Evolutionary conservation across 2,888 invertebrate species (phyloP), one percentile per base, ranked within the genome.

Genomic region (Lycia hirtaria): DNA sequence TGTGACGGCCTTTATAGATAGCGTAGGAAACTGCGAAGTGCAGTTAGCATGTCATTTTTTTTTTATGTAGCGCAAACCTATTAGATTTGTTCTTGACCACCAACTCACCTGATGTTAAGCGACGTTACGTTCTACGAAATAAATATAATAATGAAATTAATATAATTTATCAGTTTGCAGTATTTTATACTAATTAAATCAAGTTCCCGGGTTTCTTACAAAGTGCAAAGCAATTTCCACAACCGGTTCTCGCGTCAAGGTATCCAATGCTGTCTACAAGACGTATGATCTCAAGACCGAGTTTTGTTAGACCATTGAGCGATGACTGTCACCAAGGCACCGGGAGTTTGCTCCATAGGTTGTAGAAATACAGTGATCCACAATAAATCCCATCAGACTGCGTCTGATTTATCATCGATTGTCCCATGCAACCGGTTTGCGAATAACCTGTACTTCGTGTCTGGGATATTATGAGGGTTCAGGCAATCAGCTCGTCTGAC

Each of bases 361-460:
- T 28, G 26, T 15, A 41, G n/a, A 7, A 3, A 17, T 30, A 12
- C 4, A 15, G 33, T 35, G 44, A 56, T 56, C 41, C 54, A 56
- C 41, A 41, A 56, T 52, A 35, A 51, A 41, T 56, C 30, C 17
- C 44, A 60, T 61, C 64, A 22, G 22, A 50, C 35, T 58, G 32
- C 66, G 60, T 66, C 56, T 80, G 86, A 88, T 88, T 87, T 88
- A 88, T 78, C 78, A 75, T 75, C 83, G 81, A 88, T 87, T 90
- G 89, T 89, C 68, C 64, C 57, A 71, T 69, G 56, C 54, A 75
- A 83, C 82, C 76, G 79, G 85, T 78, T 72, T 57, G 24, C 26
- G 30, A 71, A 59, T 69, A 78, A 81, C 80, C 78, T 78, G 81
- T 60, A 69, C 66, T 75, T 79, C 78, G 73, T 68, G 76, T 80